Conservation (phyloP, 2,113 vertebrate genomes). For the Phaethon lepturus region DNA sequence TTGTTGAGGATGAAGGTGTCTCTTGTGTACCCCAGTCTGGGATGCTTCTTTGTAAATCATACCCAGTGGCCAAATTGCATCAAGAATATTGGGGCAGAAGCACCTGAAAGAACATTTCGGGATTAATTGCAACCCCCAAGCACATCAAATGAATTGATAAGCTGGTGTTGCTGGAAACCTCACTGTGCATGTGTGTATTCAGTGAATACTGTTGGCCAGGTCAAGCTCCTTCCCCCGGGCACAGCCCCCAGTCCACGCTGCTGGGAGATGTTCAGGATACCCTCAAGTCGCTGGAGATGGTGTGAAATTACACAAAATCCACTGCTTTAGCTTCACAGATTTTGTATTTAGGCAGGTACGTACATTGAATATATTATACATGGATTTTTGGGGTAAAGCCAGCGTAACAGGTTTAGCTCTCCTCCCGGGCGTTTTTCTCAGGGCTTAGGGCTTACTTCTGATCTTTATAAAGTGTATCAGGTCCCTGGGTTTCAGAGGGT, state of each 20-base stretch:
- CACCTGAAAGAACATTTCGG: not conserved
- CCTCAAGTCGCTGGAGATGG: rapidly evolving
- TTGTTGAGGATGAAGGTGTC: not conserved
- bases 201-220: not conserved
- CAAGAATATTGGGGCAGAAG: not conserved
- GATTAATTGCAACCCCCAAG: not conserved
- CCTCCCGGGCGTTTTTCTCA: not conserved
- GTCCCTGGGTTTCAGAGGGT: not conserved
- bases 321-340: not conserved
- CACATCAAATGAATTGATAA: not conserved
- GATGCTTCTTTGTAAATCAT: not conserved
- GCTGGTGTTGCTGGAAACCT: not conserved
- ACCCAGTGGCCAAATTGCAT: not conserved
- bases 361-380: not conserved
- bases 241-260: rapidly evolving
- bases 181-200: not conserved
- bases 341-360: not conserved
- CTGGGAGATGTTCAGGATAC: not conserved
- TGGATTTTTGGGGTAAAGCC: not conserved
- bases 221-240: not conserved
- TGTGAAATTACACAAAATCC: not conserved
- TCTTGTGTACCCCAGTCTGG: not conserved
- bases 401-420: not conserved
- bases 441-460: not conserved
- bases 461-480: not conserved